phyloP scores from a whole-genome alignment of 1,140 invertebrate species.

The Berghia stephanieae region DNA sequence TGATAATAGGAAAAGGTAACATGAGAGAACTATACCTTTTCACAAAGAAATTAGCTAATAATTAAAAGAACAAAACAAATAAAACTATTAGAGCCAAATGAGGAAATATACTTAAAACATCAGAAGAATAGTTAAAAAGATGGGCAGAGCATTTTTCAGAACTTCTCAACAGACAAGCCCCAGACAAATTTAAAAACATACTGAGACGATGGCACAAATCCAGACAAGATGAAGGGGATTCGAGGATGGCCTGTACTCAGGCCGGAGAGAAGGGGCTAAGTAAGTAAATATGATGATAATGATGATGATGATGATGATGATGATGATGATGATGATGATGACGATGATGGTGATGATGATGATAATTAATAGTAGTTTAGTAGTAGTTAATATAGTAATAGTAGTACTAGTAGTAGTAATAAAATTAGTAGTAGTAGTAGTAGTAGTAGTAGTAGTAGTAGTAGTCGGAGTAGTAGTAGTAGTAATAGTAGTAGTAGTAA shows the following conservation, averaged over 20 bases:
- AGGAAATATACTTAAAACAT: too few species aligned
- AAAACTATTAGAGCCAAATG: too few species aligned
- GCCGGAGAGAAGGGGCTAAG: neutral
- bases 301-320: slow-evolving; percentile 27
- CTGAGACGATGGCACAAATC: neutral
- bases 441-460: neutral
- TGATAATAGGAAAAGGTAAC: neutral
- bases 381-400: neutral
- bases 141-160: too few species aligned
- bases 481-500: neutral
- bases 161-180: too few species aligned
- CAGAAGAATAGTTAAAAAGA: too few species aligned
- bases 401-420: neutral
- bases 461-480: too few species aligned
- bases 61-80: too few species aligned
- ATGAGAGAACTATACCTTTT: too few species aligned
- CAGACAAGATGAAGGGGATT: too few species aligned
- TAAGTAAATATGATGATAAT: slow-evolving; percentile 8
- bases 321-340: slow-evolving; percentile 23
- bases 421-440: neutral
- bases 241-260: neutral
- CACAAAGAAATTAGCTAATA: too few species aligned
- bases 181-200: too few species aligned
- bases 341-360: slow-evolving; percentile 22
- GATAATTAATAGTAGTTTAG: neutral